These are phyloP conservation scores for Sylvia borin DNA, from an alignment of 2,797 vertebrate species.

Conservation along the genomic window DNA sequence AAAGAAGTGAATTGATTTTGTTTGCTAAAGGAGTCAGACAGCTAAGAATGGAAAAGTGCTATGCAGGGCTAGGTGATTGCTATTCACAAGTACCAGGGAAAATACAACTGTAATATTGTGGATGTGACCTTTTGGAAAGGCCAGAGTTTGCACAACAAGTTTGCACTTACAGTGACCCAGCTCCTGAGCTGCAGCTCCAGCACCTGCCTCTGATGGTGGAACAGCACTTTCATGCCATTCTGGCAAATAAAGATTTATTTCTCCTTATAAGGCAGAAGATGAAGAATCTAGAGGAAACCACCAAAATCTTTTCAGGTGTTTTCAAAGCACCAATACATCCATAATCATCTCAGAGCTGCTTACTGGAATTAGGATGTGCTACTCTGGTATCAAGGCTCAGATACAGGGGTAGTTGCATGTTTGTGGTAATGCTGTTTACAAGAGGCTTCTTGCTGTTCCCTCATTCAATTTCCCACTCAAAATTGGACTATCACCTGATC, in stretches of 20 bases:
- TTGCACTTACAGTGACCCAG: background rate
- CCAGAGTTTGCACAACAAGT: background rate
- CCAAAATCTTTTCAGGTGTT: background rate
- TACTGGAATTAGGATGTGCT: background rate
- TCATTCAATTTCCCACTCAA: background rate
- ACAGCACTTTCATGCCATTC: background rate
- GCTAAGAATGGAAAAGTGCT: background rate
- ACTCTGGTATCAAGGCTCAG: background rate
- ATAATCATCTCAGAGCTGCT: rapidly evolving
- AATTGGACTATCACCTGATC: background rate
- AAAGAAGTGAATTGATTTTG: background rate
- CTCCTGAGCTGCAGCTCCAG: background rate
- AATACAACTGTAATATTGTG: background rate
- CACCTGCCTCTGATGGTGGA: background rate
- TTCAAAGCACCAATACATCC: background rate
- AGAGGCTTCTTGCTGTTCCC: background rate
- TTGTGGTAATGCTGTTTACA: background rate
- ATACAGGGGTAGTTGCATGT: background rate
- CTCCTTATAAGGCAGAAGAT: background rate
- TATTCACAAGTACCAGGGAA: background rate
- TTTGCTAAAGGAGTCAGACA: background rate
- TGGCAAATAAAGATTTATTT: background rate
- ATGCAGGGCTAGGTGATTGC: background rate
- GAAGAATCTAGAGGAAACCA: background rate
- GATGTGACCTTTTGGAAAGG: background rate